Base-by-base conservation (phyloP, 2,888 invertebrate species). In the Heliconius erato region DNA sequence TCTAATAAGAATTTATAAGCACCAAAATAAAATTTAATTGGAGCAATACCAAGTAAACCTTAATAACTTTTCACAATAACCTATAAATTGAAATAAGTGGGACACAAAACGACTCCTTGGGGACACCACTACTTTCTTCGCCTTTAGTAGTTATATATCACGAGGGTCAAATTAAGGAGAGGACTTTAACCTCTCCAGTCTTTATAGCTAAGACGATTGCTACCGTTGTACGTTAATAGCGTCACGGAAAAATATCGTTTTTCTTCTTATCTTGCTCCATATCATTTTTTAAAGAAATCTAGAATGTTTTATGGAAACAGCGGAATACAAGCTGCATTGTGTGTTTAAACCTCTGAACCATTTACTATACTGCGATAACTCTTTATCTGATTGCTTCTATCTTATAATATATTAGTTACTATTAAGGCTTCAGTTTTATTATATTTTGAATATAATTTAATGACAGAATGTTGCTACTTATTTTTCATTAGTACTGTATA, bases 91-190 rank as follows among this genome's bases (percentile, higher is more conserved):
- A 59, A 59, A 63, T 76, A 76, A 76, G 32, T n/a, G 59, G 59
- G 23, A 23, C 67, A 16, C 26, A 28, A 49, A 78, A 78, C 65
- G 65, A 44, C 44, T 78, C 78, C 78, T 65, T 67, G 44, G 63
- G 76, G 26, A 78, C 65, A 44, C 78, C 40, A 78, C 28, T 44
- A 26, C 44, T 67, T n/a, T 65, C 40, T 28, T 35, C 78, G 40
- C 28, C 44, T 67, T 28, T 32, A 44, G 44, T 77, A 71, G 40
- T 63, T 63, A 78, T 81, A 77, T 44, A 81, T 81, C 81, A 65
- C 69, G 19, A 16, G 28, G 32, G 49, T 63, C 63, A 81, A 78
- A 81, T 81, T 68, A 63, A 67, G 59, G 68, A 68, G n/a, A 44
- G 71, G 67, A 23, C 63, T 63, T 78, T 81, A 69, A 49, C 81